Evolutionary conservation across 2,113 vertebrate species (phyloP).

Genomic region (Nettapus auritus): DNA sequence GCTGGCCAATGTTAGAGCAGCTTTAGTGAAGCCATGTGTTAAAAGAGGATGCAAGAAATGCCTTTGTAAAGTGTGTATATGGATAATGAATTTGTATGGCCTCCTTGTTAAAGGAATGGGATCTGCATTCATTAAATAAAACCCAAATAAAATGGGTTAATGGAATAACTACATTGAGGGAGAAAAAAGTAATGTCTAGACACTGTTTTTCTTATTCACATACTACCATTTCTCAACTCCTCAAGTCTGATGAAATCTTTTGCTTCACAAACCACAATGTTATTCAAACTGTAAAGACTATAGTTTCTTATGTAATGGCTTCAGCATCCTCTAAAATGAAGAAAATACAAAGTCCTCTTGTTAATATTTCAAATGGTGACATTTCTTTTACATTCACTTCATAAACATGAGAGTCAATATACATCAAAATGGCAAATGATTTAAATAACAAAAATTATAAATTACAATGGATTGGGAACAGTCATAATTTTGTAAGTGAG

Average conservation of each 20-base stretch:
- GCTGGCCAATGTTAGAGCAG: not conserved
- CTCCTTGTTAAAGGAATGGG: not conserved
- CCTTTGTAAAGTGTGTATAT: not conserved
- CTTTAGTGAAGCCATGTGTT: not conserved
- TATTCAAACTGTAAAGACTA: not conserved
- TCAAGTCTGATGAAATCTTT: not conserved
- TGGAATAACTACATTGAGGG: not conserved
- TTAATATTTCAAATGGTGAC: not conserved
- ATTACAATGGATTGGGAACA: not conserved
- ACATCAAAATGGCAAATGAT: not conserved
- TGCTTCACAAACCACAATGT: not conserved
- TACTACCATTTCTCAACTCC: not conserved
- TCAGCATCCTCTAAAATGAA: not conserved
- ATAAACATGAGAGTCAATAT: not conserved
- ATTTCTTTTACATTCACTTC: not conserved
- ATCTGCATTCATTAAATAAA: not conserved
- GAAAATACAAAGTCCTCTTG: not conserved
- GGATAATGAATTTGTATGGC: not conserved
- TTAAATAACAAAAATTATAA: not conserved
- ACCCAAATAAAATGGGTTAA: not conserved
- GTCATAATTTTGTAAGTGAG: not conserved
- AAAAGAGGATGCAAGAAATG: not conserved
- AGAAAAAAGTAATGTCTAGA: not conserved
- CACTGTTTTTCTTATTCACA: not conserved
- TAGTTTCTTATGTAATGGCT: not conserved